Evolutionary conservation across 1,140 invertebrate genomes (phyloP).

Genomic region (Drosophila trapezifrons): DNA sequence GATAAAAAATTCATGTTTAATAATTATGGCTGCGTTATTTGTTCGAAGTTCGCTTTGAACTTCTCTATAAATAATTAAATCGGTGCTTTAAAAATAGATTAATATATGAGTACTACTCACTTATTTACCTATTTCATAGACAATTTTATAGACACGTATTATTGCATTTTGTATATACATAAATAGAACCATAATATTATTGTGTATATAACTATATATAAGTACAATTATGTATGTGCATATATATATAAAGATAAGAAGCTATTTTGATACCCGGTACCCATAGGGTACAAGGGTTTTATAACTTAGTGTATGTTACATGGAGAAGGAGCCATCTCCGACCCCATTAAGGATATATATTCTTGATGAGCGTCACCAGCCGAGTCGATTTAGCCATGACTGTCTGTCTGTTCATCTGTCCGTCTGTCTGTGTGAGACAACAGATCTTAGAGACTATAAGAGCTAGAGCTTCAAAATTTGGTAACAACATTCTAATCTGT

Average conservation of each 20-base stretch:
- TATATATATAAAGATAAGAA: neutral
- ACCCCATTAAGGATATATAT: no score
- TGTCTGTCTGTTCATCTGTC: no score
- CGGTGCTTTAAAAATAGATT: conserved; percentile 6
- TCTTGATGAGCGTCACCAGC: no score
- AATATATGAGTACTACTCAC: neutral
- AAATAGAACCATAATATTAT: neutral
- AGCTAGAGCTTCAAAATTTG: no score
- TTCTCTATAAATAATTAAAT: conserved; percentile 1
- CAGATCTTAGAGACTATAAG: no score
- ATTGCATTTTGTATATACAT: neutral
- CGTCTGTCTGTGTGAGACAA: no score
- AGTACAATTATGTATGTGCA: neutral
- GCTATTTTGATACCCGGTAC: no score
- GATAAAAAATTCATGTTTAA: neutral
- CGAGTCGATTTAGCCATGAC: no score
- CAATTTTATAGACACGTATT: neutral
- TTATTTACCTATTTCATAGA: neutral
- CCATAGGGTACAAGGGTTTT: no score
- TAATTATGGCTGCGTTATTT: neutral
- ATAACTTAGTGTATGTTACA: no score
- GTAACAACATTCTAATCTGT: no score
- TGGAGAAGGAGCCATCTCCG: no score
- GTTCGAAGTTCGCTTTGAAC: neutral
- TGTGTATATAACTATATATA: conserved; percentile 1